Conservation (phyloP, 1,140 invertebrate genomes). For the Heliconius eleuchia region DNA sequence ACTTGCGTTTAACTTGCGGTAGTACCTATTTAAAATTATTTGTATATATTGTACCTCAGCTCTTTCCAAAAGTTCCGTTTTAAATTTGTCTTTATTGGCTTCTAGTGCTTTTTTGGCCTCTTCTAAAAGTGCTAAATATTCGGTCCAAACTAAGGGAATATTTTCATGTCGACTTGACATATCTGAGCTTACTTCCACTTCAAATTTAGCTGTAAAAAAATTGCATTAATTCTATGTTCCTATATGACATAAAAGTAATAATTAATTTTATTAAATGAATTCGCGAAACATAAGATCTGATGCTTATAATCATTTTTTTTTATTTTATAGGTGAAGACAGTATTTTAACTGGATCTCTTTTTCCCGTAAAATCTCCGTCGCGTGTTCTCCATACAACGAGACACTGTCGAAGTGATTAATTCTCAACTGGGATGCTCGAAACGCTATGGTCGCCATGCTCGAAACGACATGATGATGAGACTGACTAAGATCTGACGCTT, state of each 20-base stretch:
- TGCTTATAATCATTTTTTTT: no score
- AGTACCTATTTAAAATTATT: no score
- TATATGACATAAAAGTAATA: background rate
- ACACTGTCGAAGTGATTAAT: no score
- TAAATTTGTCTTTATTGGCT: slow-evolving; percentile 88
- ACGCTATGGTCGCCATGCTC: no score
- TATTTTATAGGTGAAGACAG: no score
- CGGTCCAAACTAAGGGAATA: slow-evolving; percentile 84
- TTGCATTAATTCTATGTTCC: background rate
- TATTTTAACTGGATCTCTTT: no score
- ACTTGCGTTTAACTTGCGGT: no score
- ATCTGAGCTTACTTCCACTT: slow-evolving; percentile 82
- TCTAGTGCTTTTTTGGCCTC: slow-evolving; percentile 85
- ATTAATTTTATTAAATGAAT: background rate
- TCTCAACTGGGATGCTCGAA: no score
- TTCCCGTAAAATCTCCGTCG: no score
- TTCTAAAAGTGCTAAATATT: slow-evolving; percentile 84
- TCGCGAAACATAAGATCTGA: background rate
- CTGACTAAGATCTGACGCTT: no score
- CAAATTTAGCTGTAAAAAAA: slow-evolving; percentile 83
- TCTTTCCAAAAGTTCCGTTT: slow-evolving; percentile 84
- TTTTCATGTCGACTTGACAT: slow-evolving; percentile 83
- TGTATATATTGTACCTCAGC: slow-evolving; percentile 73
- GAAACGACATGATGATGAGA: no score
- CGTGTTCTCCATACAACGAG: no score